Evolutionary conservation across 2,113 vertebrate genomes (phyloP).

Genomic region (Neopipo cinnamomea): DNA sequence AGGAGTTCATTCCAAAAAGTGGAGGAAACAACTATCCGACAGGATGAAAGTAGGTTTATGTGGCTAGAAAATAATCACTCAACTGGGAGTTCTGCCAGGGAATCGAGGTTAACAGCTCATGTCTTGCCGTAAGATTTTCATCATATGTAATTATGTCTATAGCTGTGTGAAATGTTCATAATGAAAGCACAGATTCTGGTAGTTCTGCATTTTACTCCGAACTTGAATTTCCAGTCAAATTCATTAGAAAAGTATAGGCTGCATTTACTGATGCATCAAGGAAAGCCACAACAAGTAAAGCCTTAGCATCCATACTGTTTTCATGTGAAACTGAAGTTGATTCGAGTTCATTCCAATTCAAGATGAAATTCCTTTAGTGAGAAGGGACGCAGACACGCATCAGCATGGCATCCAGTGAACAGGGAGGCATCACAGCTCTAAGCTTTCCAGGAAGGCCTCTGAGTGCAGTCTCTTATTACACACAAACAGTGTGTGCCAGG

Average conservation of each 20-base stretch:
- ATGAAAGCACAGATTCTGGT: background rate
- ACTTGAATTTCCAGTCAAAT: conserved; percentile 2
- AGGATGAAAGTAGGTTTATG: conserved; percentile 23
- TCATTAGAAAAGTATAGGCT: background rate
- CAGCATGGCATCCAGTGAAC: background rate
- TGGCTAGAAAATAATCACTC: background rate
- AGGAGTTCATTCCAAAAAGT: background rate
- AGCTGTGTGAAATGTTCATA: background rate
- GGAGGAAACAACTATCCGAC: background rate
- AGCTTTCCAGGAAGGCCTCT: background rate
- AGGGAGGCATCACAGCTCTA: background rate
- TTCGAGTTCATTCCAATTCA: background rate
- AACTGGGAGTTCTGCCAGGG: conserved; percentile 22
- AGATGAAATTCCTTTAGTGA: background rate
- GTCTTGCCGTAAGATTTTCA: conserved; percentile 30
- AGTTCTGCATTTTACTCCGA: background rate
- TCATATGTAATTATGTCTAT: conserved; percentile 5
- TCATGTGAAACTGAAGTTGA: background rate
- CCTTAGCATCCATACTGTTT: background rate
- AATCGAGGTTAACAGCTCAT: background rate
- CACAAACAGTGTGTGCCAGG: rapidly evolving
- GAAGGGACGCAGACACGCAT: background rate
- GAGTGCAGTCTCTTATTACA: background rate
- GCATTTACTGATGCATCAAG: background rate
- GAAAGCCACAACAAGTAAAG: background rate